Evolutionary conservation across 2,797 vertebrate genomes (phyloP), one percentile per base, ranked within the genome.

Genomic region (Falco peregrinus): DNA sequence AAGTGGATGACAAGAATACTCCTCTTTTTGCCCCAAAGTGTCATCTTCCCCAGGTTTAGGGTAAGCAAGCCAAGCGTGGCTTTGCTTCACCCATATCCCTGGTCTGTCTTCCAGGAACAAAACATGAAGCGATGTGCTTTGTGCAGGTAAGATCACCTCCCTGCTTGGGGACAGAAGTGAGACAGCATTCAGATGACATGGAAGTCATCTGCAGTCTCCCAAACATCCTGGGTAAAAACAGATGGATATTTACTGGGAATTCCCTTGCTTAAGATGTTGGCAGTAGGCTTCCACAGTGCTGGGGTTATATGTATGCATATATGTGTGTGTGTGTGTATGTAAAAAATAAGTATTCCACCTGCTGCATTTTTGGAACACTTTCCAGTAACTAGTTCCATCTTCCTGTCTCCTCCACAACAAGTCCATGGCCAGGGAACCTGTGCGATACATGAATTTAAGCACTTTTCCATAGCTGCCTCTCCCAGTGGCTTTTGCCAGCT

Each of bases 321-420:
- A 16, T n/a, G 6, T 29, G 5, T 51, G 3, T 51, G 3, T 14
- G 2, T 31, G 2, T 13, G 6, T 35, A 17, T 21, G 13, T 5
- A 25, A 4, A 45, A 21, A 73, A 35, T n/a, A 60, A 59, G 41
- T 71, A 71, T 88, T 80, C n/a, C n/a, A 91, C 71, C 57, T 84
- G 78, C 12, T 80, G 50, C 29, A 43, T 82, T 92, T 86, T 86
- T 87, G 13, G 56, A 93, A 94, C 74, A 50, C 39, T 47, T 94
- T 83, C 71, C 5, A 21, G 39, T 64, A 80, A 85, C 28, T 41
- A 22, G 35, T 89, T 93, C 69, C 13, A 78, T 91, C 87, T 69
- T 91, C 28, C 33, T 54, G 24, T 78, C 37, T 93, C 50, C 50
- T 92, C 54, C 60, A 57, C 35, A 60, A 50, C 17, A 75, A 69